Conservation (phyloP, 23 tunicate genomes). For the Ascidia mentula region DNA sequence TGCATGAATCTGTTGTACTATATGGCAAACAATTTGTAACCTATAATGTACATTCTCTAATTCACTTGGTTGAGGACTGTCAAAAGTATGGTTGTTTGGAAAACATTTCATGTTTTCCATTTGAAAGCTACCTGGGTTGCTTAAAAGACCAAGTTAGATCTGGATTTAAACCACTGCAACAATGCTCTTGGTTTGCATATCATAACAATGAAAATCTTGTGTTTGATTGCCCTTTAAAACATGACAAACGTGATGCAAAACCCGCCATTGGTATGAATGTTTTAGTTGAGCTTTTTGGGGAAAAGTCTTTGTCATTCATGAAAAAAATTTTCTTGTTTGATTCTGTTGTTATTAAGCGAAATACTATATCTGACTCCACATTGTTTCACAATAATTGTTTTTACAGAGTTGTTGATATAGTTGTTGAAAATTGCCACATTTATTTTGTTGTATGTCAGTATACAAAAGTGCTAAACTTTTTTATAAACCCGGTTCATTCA, state of each 20-base stretch:
- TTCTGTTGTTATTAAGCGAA: not conserved
- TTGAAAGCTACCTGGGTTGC: not conserved
- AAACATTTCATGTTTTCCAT: not conserved
- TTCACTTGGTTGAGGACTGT: slow-evolving; percentile 34
- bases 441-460: not conserved
- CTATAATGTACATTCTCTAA: slow-evolving; percentile 34
- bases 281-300: not conserved
- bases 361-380: not conserved
- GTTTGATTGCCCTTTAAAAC: not conserved
- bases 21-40: slow-evolving; percentile 32
- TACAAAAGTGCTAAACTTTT: not conserved
- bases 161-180: not conserved
- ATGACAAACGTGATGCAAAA: not conserved
- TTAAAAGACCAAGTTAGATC: not conserved
- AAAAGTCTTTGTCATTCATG: not conserved
- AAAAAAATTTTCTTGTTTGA: not conserved
- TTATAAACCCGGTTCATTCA: not conserved
- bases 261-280: not conserved
- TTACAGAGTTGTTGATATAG: not conserved
- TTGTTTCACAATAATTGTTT: no score
- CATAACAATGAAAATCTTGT: not conserved
- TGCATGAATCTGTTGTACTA: slow-evolving; percentile 14
- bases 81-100: slow-evolving; percentile 32
- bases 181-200: not conserved
- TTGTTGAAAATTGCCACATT: not conserved